Evolutionary conservation across 2,888 invertebrate species (phyloP), one percentile per base, ranked within the genome.

Genomic region (Pseudococcus longispinus): DNA sequence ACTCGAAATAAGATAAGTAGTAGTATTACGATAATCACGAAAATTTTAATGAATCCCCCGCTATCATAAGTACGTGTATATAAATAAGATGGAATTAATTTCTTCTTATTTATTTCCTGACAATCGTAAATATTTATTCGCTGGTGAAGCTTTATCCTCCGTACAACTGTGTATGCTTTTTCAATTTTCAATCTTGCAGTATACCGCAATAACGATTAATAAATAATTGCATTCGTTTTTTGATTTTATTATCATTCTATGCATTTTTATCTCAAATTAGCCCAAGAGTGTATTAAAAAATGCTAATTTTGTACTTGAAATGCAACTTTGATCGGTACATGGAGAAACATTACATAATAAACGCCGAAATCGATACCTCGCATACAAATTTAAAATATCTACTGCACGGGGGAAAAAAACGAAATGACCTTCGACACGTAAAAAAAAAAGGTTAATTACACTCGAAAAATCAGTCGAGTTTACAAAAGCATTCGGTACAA

Each of bases 371-470:
- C 60, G 60, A 60, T 60, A 20, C 60, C 1, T 60, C 3, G n/a
- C 37, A 37, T 37, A 37, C 37, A 37, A 37, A 37, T 37, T 37
- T 37, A 37, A 37, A 37, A 37, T 37, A 37, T 37, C 37, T 37
- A 37, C 6, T 55, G n/a, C n/a, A 55, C 55, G 26, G n/a, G n/a
- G n/a, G n/a, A 65, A 65, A 65, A 65, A 65, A 65, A 26, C 15
- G 1, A 70, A 29, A 70, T 18, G 70, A 70, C 70, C 70, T 70
- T 70, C 70, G 70, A 70, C 70, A 70, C 60, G 8, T 23, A 23
- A 60, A 15, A 70, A 15, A 70, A 20, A 70, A 70, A 29, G 65
- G 65, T 70, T 70, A 70, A 70, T 70, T 70, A 70, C 60, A 70
- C 13, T 70, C 15, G 29, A 20, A 70, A 70, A 70, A 70, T 70